Conservation (phyloP, 1,140 invertebrate genomes). For the Drosophila pachea region DNA sequence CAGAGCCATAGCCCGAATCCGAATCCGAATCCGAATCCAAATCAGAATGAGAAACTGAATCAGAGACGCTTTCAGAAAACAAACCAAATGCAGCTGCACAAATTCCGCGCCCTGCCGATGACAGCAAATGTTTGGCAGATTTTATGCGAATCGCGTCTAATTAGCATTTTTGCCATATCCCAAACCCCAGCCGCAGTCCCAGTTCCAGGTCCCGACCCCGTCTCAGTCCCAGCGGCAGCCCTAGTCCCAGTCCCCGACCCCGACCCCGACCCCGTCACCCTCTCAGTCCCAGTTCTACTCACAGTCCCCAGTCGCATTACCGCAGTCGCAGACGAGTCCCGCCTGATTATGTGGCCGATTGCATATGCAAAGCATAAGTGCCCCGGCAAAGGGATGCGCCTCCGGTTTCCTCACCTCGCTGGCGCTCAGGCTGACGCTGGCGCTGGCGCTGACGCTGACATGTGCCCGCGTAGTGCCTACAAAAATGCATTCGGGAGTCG, state of each 20-base stretch:
- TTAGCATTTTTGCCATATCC: constrained; percentile 64
- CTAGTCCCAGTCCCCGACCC: neutral
- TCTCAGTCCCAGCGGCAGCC: constrained; percentile 1
- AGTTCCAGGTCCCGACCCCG: neutral
- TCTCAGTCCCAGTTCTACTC: neutral
- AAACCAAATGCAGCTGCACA: no score
- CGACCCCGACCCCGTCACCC: no score
- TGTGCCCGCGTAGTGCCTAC: constrained; percentile 31
- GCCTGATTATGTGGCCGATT: constrained; percentile 69
- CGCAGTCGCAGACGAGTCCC: constrained; percentile 6
- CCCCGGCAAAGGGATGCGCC: constrained; percentile 20
- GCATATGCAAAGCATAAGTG: constrained; percentile 74
- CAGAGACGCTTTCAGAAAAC: no score
- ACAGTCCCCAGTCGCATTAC: no score
- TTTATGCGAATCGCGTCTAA: constrained; percentile 77
- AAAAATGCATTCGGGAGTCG: constrained; percentile 39
- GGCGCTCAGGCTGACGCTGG: neutral
- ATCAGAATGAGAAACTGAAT: constrained; percentile 4
- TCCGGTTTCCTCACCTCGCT: neutral
- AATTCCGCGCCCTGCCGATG: constrained; percentile 19
- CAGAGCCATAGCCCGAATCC: neutral
- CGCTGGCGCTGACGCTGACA: constrained; percentile 9
- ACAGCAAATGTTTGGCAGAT: constrained; percentile 75
- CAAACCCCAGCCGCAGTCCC: constrained; percentile 16
- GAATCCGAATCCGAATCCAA: neutral